Conservation (phyloP, 2,797 vertebrate genomes). For the Enteromius fasciolatus region DNA sequence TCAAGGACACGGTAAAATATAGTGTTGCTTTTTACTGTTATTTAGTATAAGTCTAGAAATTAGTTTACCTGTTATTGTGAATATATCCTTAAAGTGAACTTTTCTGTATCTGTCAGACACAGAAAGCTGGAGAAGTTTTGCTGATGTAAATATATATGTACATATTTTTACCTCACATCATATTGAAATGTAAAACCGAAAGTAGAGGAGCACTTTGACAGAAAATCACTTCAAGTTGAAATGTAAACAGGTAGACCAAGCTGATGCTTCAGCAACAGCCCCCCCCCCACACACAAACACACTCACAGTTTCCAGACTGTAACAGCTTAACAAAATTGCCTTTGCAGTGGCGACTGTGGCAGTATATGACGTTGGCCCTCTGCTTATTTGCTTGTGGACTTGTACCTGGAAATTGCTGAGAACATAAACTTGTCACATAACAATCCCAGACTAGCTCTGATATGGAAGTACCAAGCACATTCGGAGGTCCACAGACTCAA, state of each 20-base stretch:
- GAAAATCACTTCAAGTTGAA: slow-evolving; percentile 63
- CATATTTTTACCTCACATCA: slow-evolving; percentile 38
- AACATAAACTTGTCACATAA: slow-evolving; percentile 13
- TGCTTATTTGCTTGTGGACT: slow-evolving; percentile 27
- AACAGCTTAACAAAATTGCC: slow-evolving; percentile 61
- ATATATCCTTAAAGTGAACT: slow-evolving; percentile 16
- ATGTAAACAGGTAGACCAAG: slow-evolving; percentile 66
- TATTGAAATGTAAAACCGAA: slow-evolving; percentile 53
- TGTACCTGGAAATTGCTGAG: not conserved
- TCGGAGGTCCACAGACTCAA: not conserved
- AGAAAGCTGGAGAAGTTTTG: slow-evolving; percentile 1
- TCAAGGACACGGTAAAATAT: not conserved
- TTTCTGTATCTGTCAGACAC: slow-evolving; percentile 18
- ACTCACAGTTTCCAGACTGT: slow-evolving; percentile 49
- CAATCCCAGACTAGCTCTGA: slow-evolving; percentile 6
- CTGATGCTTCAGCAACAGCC: slow-evolving; percentile 65
- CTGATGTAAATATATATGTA: slow-evolving; percentile 30
- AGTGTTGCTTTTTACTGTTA: not conserved
- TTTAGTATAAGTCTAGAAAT: not conserved
- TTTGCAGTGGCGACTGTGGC: slow-evolving; percentile 26
- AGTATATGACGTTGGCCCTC: not conserved
- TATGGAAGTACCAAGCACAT: not conserved
- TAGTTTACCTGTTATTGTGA: not conserved
- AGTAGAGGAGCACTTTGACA: slow-evolving; percentile 49
- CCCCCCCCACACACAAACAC: not conserved